A percentile compares a stretch with the other conserved stretches of the same genome.
These are phyloP conservation scores for Lepus townsendii DNA, from an alignment of 2,797 vertebrate species.

Conservation along the genomic window DNA sequence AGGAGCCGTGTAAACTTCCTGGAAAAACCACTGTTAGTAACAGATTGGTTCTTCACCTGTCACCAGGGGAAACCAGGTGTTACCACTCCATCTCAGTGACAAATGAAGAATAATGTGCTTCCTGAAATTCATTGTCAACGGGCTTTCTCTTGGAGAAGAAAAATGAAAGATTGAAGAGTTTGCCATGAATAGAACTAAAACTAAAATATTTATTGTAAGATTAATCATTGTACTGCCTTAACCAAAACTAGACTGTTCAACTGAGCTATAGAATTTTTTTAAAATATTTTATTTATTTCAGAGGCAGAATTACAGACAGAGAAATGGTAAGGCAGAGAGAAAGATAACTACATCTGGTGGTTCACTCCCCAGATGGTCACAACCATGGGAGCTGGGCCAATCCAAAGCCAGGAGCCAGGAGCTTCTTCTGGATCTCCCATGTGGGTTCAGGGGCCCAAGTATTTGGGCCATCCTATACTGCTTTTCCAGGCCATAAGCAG, in stretches of 20 bases:
- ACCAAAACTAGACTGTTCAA: not conserved
- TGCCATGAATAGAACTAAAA: not conserved
- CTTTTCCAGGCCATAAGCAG: no score
- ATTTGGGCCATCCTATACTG: no score
- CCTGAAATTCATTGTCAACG: not conserved
- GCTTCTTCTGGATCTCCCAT: no score
- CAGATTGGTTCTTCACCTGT: not conserved
- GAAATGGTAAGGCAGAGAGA: no score
- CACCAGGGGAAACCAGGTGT: not conserved
- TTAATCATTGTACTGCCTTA: not conserved
- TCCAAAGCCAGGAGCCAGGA: no score
- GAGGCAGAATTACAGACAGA: no score
- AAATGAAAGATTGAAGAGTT: not conserved
- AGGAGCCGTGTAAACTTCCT: not conserved
- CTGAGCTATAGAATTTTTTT: constrained; percentile 28
- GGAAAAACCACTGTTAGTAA: not conserved
- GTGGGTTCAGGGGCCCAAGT: no score
- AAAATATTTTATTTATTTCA: not conserved
- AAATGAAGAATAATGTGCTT: not conserved
- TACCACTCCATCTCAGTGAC: not conserved
- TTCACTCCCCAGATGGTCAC: no score
- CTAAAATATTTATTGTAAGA: not conserved
- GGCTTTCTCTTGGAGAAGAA: not conserved
- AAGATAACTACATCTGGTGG: no score
- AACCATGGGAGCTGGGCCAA: no score